Base-by-base conservation (phyloP, 2,113 vertebrate species). In the Empidonax traillii region DNA sequence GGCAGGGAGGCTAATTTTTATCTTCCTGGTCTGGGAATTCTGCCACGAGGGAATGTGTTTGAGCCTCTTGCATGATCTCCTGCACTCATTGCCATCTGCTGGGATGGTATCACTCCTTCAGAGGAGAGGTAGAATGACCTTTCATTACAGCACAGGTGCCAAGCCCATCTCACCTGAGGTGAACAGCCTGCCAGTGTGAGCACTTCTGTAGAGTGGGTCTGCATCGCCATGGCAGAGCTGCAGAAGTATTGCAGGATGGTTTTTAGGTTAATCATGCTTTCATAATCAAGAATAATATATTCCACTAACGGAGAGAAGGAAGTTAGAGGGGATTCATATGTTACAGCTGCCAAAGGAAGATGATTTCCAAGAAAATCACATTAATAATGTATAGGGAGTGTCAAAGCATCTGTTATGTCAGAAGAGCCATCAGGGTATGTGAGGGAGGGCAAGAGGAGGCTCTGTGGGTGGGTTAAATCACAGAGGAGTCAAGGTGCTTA, bases 291-390 rank as follows among this genome's bases (percentile, higher is more conserved):
- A 47, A 18, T 72, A 72, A 91, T 83, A 52, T 27, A 76, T 69
- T 73, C 44, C 14, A 53, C 14, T 87, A 12, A 25, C n/a, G 35
- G 65, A 88, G 61, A 61, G 41, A 68, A 79, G 19, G 55, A 87
- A 19, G 35, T 77, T 66, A 41, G 1, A 6, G 35, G n/a, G n/a
- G 23, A 22, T 86, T 88, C 24, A 7, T 76, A 17, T 71, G 46
- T 75, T 59, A 37, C 31, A 74, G 22, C 81, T 96, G 87, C 93
- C 88, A 86, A 76, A 93, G 39, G 91, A 87, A 93, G 35, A 41
- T 41, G 4, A 39, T 84, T 80, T 56, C 96, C 2, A 6, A 87
- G 43, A 56, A 84, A 84, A 47, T 81, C 15, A 37, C 68, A 24
- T 91, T 82, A 77, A 35, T 65, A 72, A 52, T 51, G 8, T n/a